Conservation (phyloP, 2,113 vertebrate genomes). For the Neogale vison region DNA sequence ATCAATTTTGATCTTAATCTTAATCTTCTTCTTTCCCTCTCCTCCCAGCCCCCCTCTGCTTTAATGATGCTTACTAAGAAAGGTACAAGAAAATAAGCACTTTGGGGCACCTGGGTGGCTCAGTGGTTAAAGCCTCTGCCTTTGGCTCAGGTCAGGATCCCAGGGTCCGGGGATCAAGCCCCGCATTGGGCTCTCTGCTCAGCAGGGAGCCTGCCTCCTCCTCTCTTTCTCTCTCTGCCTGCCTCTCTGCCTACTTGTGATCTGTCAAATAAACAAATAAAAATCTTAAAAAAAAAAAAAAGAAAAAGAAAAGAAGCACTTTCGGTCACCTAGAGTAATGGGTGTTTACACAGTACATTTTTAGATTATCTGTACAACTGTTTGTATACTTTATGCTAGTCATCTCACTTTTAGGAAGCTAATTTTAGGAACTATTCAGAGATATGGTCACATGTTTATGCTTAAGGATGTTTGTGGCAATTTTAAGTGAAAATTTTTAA, state of each 20-base stretch:
- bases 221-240: too few relatives aligned
- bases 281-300: too few relatives aligned
- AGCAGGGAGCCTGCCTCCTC: too few relatives aligned
- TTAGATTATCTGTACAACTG: neutral
- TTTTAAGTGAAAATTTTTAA: conserved; percentile 42
- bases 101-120: neutral
- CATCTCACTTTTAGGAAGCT: conserved; percentile 19
- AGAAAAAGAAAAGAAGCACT: neutral
- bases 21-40: neutral
- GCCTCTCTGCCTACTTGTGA: too few relatives aligned
- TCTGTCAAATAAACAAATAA: too few relatives aligned
- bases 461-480: neutral
- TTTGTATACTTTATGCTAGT: neutral
- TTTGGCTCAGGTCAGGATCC: too few relatives aligned
- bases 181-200: too few relatives aligned
- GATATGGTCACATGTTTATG: neutral
- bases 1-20: neutral
- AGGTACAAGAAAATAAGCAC: neutral
- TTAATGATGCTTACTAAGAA: neutral
- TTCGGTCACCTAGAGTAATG: neutral
- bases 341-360: neutral
- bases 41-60: neutral
- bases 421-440: conserved; percentile 42
- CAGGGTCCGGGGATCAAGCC: too few relatives aligned
- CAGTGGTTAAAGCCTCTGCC: too few relatives aligned